Conservation (phyloP, 1,140 invertebrate genomes). For the Piezodorus guildinii region DNA sequence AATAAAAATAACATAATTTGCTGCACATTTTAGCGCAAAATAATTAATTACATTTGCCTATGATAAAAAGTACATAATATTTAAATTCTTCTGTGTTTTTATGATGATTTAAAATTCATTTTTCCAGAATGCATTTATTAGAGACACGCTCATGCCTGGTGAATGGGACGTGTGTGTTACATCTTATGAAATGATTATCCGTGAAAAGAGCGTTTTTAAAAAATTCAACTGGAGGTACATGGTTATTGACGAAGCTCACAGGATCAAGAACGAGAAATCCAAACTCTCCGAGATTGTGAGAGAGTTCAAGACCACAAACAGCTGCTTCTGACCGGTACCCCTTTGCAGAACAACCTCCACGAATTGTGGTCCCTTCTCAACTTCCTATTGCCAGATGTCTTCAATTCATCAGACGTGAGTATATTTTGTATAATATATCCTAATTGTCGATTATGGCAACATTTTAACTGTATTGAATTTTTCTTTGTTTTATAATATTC, state of each 20-base stretch:
- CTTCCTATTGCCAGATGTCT: conserved; percentile 95
- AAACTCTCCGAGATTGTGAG: conserved; percentile 95
- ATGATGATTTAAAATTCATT: no score
- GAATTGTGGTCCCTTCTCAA: conserved; percentile 98
- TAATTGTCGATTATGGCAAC: no score
- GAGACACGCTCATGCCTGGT: conserved; percentile 87
- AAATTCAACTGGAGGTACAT: conserved; percentile 92
- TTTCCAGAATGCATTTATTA: conserved; percentile 70
- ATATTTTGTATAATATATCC: no score
- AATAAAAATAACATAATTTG: no score
- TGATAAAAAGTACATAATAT: no score
- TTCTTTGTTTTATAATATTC: background rate
- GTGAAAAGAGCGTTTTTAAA: conserved; percentile 92
- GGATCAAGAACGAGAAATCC: conserved; percentile 99
- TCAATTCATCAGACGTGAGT: conserved; percentile 81
- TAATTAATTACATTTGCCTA: no score
- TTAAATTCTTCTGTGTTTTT: no score
- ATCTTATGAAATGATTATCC: conserved; percentile 98
- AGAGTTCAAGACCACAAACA: conserved; percentile 96
- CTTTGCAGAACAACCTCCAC: conserved; percentile 89
- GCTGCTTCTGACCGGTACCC: conserved; percentile 91
- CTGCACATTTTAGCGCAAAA: no score
- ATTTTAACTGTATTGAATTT: no score
- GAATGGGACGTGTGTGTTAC: conserved; percentile 99
- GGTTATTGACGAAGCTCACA: conserved; percentile 98